Evolutionary conservation across 2,888 invertebrate species (phyloP).

Genomic region (Microchrysa polita): DNA sequence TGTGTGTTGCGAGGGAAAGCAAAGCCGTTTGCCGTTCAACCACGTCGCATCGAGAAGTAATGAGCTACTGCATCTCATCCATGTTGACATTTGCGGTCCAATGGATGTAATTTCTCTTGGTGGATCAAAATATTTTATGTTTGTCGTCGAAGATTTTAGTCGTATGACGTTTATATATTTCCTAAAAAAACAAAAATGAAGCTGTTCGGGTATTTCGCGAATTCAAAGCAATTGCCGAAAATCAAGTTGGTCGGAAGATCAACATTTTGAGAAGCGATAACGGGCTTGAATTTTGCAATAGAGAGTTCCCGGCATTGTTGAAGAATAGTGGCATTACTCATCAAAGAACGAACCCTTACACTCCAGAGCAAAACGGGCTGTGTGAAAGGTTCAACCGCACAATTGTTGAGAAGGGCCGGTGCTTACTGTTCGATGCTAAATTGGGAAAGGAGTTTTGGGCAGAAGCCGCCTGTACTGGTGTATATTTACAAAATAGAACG

Average conservation of each 20-base stretch:
- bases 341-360: not conserved
- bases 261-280: not conserved
- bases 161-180: no score
- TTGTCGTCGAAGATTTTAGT: no score
- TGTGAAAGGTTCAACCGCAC: conserved; percentile 5
- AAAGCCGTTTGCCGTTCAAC: no score
- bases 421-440: conserved; percentile 9
- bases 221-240: not conserved
- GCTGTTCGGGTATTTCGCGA: not conserved
- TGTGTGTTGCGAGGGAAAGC: no score
- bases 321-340: not conserved
- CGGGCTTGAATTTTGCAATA: not conserved
- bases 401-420: conserved; percentile 8
- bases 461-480: not conserved
- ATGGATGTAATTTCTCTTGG: no score
- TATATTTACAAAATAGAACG: conserved; percentile 2
- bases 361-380: not conserved
- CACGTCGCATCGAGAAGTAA: no score
- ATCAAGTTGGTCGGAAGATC: no score
- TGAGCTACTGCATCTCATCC: no score
- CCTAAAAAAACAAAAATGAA: no score
- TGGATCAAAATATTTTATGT: no score
- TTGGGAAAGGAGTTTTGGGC: conserved; percentile 1
- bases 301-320: not conserved
- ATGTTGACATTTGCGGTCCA: no score